These are phyloP conservation scores for Agrochola macilenta DNA, from an alignment of 2,888 invertebrate genomes.

Conservation along the genomic window DNA sequence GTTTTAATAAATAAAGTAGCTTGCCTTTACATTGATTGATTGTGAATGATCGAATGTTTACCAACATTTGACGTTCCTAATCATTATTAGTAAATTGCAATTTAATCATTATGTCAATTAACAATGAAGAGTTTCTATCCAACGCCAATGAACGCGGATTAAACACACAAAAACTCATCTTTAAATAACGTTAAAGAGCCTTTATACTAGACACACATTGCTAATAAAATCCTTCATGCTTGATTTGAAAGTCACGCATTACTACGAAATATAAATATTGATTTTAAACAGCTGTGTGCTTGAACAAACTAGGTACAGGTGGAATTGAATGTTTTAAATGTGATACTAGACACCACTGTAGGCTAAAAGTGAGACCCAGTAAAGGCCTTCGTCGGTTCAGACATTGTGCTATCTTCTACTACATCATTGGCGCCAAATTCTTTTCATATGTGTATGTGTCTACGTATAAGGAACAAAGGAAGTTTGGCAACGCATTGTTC, in stretches of 20 bases:
- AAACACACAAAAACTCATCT: constrained; percentile 20
- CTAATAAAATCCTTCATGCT: constrained; percentile 60
- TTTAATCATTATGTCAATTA: constrained; percentile 35
- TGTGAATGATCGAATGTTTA: constrained; percentile 44
- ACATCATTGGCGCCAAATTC: constrained; percentile 74
- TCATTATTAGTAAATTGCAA: constrained; percentile 13
- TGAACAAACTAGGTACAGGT: constrained; percentile 20
- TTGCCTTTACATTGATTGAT: constrained; percentile 38
- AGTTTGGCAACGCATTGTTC: constrained; percentile 87
- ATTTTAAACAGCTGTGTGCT: constrained; percentile 52
- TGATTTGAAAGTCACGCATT: constrained; percentile 62
- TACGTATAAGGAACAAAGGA: constrained; percentile 87
- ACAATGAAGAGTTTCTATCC: constrained; percentile 4
- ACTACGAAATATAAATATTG: constrained; percentile 47
- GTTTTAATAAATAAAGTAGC: constrained; percentile 67
- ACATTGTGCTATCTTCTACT: constrained; percentile 59
- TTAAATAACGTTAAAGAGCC: constrained; percentile 21
- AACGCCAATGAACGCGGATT: constrained; percentile 27
- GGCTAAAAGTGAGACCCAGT: constrained; percentile 4
- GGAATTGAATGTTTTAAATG: constrained; percentile 10
- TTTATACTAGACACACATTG: constrained; percentile 34
- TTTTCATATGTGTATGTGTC: constrained; percentile 66
- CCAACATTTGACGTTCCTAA: constrained; percentile 25
- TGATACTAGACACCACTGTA: constrained; percentile 1
- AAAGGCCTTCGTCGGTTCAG: constrained; percentile 59